Base-by-base conservation (phyloP, 2,113 vertebrate genomes). In the Panthera leo region DNA sequence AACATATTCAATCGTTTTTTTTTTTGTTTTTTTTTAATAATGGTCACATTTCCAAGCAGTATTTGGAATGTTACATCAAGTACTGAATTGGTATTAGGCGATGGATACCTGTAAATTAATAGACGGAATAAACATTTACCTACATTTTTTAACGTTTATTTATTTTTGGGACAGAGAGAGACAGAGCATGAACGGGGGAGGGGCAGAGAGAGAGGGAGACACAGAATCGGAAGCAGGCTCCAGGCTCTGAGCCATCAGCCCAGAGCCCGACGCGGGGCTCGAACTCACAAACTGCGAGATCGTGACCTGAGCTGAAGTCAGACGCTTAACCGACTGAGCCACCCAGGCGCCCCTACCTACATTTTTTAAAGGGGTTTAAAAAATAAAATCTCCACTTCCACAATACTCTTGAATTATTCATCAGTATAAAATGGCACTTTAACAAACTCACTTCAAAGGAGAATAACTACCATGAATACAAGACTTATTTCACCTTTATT, bases 331-430 rank as follows among this genome's bases (percentile, higher is more conserved):
- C 36, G 36, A 39, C 36, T 39, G 36, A 39, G 36, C 36, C 36
- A 39, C 36, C 36, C 36, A 39, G 36, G 36, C 36, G 36, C 36
- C 36, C 36, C 36, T 91, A 84, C 11, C 27, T 94, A 93, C 3
- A 42, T 97, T 96, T 95, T 93, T 63, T 78, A 91, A 82, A 85
- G n/a, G 9, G 12, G 68, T 90, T 86, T 95, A 29, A 87, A 96
- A 95, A 86, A 36, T 48, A 87, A 89, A 90, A 42, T 39, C 55
- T 67, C 25, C 13, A 11, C 19, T 79, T 93, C 87, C 45, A 67
- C 25, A 97, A 91, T 78, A 71, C 21, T 92, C 51, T 90, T 67
- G 73, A 93, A 53, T 12, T 39, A 91, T n/a, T 12, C n/a, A 91
- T n/a, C 42, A 67, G 36, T 86, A 90, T 76, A 95, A 92, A 95